Conservation (phyloP, 37 sponge, comb jelly and placozoan genomes). For the Cladorhizidae sp. region DNA sequence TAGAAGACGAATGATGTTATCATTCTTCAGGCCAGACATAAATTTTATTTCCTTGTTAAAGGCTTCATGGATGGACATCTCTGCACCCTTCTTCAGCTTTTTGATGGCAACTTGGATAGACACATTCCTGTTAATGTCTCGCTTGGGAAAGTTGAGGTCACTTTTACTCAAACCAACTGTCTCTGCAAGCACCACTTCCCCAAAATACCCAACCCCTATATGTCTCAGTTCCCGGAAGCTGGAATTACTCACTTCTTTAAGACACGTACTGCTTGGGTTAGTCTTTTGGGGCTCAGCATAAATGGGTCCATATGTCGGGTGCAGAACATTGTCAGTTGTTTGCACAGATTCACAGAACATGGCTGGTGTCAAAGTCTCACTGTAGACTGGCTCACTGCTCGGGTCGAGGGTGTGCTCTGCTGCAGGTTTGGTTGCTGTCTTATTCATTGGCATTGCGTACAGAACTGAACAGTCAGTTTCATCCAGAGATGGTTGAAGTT, state of each 20-base stretch:
- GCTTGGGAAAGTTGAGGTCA: slow-evolving; percentile 42
- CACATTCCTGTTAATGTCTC: background rate
- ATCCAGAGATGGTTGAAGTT: background rate
- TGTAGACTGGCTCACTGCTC: slow-evolving; percentile 27
- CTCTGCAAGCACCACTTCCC: slow-evolving; percentile 77
- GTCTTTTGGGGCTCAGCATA: slow-evolving; percentile 57
- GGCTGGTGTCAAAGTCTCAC: slow-evolving; percentile 32
- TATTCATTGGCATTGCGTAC: background rate
- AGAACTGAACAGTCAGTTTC: background rate
- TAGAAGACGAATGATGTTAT: slow-evolving; percentile 68
- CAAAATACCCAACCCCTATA: slow-evolving; percentile 82
- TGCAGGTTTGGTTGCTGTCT: too few relatives aligned
- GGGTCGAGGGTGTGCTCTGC: background rate
- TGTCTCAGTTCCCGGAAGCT: slow-evolving; percentile 38
- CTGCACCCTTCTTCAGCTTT: slow-evolving; percentile 48
- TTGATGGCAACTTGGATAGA: slow-evolving; percentile 72
- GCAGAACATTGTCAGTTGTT: slow-evolving; percentile 16
- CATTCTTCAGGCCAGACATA: slow-evolving; percentile 72
- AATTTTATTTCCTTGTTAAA: slow-evolving; percentile 87
- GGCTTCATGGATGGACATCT: slow-evolving; percentile 13
- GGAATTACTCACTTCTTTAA: slow-evolving; percentile 8
- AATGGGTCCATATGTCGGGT: slow-evolving; percentile 60
- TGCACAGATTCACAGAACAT: background rate
- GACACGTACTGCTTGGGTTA: background rate
- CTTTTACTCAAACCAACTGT: slow-evolving; percentile 52